phyloP scores from a whole-genome alignment of 53 echinoderm and acorn worm genomes.

The Echinometra lucunter region DNA sequence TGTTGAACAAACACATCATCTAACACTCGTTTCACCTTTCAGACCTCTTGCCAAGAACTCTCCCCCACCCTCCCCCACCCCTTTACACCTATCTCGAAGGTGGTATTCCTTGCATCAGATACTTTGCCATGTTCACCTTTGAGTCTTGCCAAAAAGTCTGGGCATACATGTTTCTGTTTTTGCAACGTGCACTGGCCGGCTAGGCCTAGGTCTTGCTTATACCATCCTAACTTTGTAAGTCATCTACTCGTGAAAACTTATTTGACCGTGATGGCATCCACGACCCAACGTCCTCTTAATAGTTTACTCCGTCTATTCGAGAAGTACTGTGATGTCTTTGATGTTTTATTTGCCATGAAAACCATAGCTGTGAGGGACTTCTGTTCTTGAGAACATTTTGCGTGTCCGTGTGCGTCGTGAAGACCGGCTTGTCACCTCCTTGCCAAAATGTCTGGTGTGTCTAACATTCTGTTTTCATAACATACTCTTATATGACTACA shows the following conservation, averaged over 20 bases:
- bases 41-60: neutral
- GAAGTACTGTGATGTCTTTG: too few species aligned
- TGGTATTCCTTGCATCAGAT: neutral
- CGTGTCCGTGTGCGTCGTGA: too few species aligned
- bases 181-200: neutral
- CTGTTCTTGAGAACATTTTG: too few species aligned
- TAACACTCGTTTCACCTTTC: neutral
- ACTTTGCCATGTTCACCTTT: neutral
- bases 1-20: neutral
- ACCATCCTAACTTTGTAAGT: neutral
- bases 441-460: too few species aligned
- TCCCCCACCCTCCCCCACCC: neutral
- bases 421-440: too few species aligned
- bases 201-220: neutral
- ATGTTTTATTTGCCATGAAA: too few species aligned
- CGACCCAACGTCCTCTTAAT: too few species aligned
- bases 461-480: too few species aligned
- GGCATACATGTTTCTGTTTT: neutral
- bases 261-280: neutral
- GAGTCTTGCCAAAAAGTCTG: neutral
- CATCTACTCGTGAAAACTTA: neutral
- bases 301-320: too few species aligned
- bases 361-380: too few species aligned
- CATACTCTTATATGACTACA: too few species aligned
- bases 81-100: neutral